Conservation (phyloP, 2,113 vertebrate genomes). For the Triplophysa tibetana region DNA sequence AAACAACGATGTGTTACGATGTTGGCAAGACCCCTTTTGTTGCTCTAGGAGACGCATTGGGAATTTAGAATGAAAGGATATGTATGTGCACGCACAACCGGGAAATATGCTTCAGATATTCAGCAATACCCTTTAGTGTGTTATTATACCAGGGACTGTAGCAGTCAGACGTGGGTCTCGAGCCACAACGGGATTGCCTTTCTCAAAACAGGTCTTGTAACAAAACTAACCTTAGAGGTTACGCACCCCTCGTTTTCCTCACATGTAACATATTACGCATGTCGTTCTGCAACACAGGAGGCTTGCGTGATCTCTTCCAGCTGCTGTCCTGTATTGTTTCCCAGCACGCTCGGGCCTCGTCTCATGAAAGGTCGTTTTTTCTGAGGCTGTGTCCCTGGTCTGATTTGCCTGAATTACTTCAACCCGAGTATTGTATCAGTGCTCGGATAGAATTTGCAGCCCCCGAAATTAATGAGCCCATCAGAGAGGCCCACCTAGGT, state of each 20-base stretch:
- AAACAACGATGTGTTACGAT: conserved; percentile 19
- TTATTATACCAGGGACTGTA: background rate
- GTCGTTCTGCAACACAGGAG: conserved; percentile 22
- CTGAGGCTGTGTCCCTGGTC: background rate
- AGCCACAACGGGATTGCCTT: conserved; percentile 7
- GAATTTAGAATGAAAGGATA: conserved; percentile 26
- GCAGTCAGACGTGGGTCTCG: background rate
- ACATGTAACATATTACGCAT: conserved; percentile 42
- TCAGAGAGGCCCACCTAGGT: background rate
- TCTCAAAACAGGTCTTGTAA: conserved; percentile 25
- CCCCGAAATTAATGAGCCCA: conserved; percentile 39
- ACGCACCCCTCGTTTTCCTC: background rate
- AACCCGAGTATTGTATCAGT: conserved; percentile 28
- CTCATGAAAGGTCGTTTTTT: background rate
- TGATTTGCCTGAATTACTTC: conserved; percentile 46
- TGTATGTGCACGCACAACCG: background rate
- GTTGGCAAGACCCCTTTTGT: conserved; percentile 15
- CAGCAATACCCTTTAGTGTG: conserved; percentile 8
- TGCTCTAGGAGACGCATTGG: conserved; percentile 13
- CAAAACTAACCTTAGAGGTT: conserved; percentile 5
- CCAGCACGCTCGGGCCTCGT: background rate
- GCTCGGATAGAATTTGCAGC: conserved; percentile 2
- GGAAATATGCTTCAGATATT: conserved; percentile 1
- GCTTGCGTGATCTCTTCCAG: conserved; percentile 49
- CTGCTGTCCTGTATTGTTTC: conserved; percentile 38